These are phyloP conservation scores for Ataeniobius toweri DNA, from an alignment of 2,797 vertebrate genomes.

Conservation along the genomic window DNA sequence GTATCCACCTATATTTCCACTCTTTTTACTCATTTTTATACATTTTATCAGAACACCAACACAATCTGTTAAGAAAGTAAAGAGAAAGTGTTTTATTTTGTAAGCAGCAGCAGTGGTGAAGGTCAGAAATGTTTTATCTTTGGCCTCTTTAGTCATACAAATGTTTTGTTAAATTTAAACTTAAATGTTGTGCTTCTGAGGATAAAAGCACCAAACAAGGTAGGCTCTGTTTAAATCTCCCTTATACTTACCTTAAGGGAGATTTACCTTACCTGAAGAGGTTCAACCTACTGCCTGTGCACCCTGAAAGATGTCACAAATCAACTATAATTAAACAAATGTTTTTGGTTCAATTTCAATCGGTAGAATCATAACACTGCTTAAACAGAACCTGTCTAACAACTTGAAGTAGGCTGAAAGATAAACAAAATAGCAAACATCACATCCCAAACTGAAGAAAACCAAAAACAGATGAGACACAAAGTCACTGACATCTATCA, in stretches of 20 bases:
- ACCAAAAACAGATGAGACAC: too few species aligned
- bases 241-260: neutral
- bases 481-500: too few species aligned
- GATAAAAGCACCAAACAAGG: slow-evolving; percentile 6
- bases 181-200: neutral
- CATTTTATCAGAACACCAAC: neutral
- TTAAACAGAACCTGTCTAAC: too few species aligned
- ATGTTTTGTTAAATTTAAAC: slow-evolving; percentile 21
- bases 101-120: slow-evolving; percentile 1
- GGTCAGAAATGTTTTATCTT: slow-evolving; percentile 9
- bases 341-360: too few species aligned
- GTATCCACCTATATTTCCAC: neutral
- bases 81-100: slow-evolving; percentile 14
- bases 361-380: too few species aligned
- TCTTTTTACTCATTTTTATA: slow-evolving; percentile 1
- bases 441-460: too few species aligned
- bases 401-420: too few species aligned
- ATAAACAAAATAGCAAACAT: too few species aligned
- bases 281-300: neutral
- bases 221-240: neutral
- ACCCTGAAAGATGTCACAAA: neutral
- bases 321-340: too few species aligned
- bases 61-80: neutral
- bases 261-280: too few species aligned
- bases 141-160: neutral